phyloP scores from a whole-genome alignment of 2,888 invertebrate species.

The Chrysomela aeneicollis region DNA sequence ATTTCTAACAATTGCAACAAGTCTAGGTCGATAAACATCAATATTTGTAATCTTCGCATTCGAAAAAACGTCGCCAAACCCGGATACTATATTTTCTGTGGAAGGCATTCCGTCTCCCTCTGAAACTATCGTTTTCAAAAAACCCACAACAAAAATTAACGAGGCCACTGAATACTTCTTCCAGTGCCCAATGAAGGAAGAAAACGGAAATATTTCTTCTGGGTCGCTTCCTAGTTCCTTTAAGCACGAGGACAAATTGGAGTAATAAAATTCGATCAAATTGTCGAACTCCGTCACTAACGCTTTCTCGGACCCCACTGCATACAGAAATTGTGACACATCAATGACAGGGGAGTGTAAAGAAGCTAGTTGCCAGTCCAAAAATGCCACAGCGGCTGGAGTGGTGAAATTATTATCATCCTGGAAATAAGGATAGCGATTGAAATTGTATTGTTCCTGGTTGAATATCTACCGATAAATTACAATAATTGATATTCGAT shows the following conservation, averaged over 20 bases:
- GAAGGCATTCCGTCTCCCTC: constrained; percentile 6
- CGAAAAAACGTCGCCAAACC: constrained; percentile 13
- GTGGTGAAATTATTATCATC: constrained; percentile 20
- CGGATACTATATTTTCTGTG: not conserved
- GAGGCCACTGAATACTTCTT: constrained; percentile 41
- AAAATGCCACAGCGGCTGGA: constrained; percentile 38
- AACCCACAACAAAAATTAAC: not conserved
- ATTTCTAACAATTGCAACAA: constrained; percentile 3
- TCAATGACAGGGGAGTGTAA: constrained; percentile 47
- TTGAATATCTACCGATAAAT: too few relatives aligned
- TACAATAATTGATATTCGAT: not conserved
- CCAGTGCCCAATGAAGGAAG: constrained; percentile 47
- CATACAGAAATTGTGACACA: constrained; percentile 50
- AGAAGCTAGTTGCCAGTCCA: constrained; percentile 49
- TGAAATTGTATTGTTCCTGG: not conserved
- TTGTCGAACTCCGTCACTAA: constrained; percentile 44
- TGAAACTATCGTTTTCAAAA: constrained; percentile 10
- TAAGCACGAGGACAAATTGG: constrained; percentile 46
- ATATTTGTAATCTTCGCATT: not conserved
- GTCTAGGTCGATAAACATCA: constrained; percentile 3
- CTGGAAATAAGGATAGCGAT: constrained; percentile 29
- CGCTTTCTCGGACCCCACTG: constrained; percentile 44
- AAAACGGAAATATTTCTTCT: constrained; percentile 48
- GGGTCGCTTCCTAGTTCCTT: constrained; percentile 48
- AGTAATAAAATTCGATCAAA: constrained; percentile 50